Evolutionary conservation across 2,797 vertebrate species (phyloP), one percentile per base, ranked within the genome.

Genomic region (Tokudaia tokunoshimensis): DNA sequence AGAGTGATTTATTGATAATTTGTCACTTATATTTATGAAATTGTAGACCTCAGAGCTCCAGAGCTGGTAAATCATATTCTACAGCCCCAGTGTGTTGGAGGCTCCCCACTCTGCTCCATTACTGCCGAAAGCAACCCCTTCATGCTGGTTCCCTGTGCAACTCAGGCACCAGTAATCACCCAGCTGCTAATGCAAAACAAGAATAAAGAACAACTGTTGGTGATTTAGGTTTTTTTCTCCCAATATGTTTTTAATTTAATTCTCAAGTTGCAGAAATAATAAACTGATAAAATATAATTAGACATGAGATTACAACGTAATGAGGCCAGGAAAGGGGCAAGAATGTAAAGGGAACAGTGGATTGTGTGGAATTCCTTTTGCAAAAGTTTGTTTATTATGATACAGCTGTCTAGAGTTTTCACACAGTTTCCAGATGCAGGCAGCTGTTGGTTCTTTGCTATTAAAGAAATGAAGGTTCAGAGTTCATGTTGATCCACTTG

Each of bases 1-100:
- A 95, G 98, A 98, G 98, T 98, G 98, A 99, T 99, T 99, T 99
- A 99, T 99, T 99, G 98, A 98, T 98, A 98, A 98, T 99, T 99
- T 99, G 98, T 99, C 99, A 99, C 97, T 98, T 98, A 95, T 99
- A 99, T 99, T 99, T 99, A 99, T 99, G 98, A 98, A 98, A 98
- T 97, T 98, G 97, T 98, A 98, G 98, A 98, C 98, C 98, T 94
- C 80, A 89, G 96, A 98, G 98, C 97, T 98, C 94, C 96, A 98
- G 97, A 97, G 95, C 97, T 98, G 98, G 97, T 99, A 99, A 99
- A 99, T 99, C 98, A 99, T 98, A 98, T 98, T 98, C 97, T 96
- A 84, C 90, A 97, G 97, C 96, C 97, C 97, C 95, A 98, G 93
- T n/a, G 94, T 98, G 97, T 98, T 98, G 74, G 85, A 59, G 20